Percentiles rank a stretch among this genome's conserved stretches.
Evolutionary conservation across 2,113 vertebrate genomes (phyloP).

Genomic region (Chitala chitala): DNA sequence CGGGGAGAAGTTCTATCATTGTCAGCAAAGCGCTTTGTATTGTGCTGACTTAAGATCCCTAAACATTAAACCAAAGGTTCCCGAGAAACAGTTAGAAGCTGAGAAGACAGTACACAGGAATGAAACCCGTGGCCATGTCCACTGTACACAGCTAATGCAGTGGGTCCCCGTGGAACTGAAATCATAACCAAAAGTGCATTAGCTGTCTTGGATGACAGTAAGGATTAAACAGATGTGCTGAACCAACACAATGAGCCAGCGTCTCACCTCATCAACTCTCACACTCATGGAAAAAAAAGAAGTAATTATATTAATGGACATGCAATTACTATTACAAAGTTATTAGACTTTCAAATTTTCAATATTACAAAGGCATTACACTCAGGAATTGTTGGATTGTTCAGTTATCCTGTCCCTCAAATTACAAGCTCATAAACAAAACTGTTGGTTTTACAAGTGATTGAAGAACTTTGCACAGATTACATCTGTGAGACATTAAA

Average conservation of each 20-base stretch:
- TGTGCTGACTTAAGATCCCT: neutral
- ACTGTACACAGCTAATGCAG: too few relatives aligned
- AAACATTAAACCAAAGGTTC: neutral
- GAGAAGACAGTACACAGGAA: neutral
- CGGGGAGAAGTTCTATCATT: neutral
- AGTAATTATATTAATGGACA: constrained; percentile 69
- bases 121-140: neutral
- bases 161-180: too few relatives aligned
- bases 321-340: neutral
- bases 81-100: neutral
- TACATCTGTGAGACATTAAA: neutral
- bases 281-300: constrained; percentile 79
- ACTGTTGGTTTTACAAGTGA: neutral
- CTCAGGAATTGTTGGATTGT: neutral
- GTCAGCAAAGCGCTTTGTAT: neutral
- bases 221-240: too few relatives aligned
- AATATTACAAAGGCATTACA: neutral
- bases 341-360: neutral
- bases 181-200: too few relatives aligned
- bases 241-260: neutral
- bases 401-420: neutral
- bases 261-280: constrained; percentile 78
- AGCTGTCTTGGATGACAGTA: too few relatives aligned
- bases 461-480: neutral
- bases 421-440: neutral